phyloP scores from a whole-genome alignment of 2,888 invertebrate species.

The Harpagoxenus sublaevis region DNA sequence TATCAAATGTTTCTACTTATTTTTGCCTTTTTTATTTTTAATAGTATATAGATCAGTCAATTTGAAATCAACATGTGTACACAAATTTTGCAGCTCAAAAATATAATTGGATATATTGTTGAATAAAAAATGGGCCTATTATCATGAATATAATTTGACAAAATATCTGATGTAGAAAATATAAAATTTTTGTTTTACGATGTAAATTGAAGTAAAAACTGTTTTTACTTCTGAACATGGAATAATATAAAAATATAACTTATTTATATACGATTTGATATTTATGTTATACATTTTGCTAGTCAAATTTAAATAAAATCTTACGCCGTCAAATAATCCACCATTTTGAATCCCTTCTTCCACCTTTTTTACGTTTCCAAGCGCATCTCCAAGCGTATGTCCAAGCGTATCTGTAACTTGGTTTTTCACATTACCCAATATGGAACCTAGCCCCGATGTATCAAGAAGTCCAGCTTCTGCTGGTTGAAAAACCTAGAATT shows the following conservation, averaged over 20 bases:
- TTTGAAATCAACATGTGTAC: neutral
- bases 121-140: neutral
- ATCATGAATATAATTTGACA: neutral
- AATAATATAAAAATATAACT: neutral
- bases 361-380: no score
- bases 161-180: neutral
- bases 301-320: neutral
- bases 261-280: neutral
- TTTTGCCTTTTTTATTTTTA: neutral
- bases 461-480: neutral
- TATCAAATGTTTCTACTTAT: neutral
- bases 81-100: neutral
- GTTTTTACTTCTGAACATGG: neutral
- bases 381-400: neutral
- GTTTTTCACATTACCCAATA: neutral
- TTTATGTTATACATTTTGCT: neutral
- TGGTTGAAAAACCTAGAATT: conserved; percentile 19
- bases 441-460: neutral
- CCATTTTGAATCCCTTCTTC: neutral
- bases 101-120: neutral
- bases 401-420: neutral
- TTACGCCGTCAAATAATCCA: neutral
- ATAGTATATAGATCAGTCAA: neutral
- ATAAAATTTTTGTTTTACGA: neutral
- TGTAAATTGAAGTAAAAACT: neutral